phyloP scores from a whole-genome alignment of 2,113 vertebrate genomes.

The Telmatochromis sp. region DNA sequence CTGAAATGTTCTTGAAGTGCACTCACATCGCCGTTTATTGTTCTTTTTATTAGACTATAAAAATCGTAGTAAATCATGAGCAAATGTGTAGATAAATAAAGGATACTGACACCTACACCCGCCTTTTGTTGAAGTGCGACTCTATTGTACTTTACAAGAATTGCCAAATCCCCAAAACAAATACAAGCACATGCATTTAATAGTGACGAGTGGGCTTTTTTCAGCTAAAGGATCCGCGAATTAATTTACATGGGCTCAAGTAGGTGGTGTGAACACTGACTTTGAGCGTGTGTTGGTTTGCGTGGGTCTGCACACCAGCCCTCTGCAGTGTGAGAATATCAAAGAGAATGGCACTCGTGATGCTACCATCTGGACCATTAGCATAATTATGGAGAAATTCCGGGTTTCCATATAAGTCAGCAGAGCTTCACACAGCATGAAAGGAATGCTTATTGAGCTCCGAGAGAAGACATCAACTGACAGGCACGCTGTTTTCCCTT shows the following conservation, averaged over 20 bases:
- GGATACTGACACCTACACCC: neutral
- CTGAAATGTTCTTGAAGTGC: neutral
- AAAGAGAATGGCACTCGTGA: constrained; percentile 64
- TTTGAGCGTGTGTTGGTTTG: constrained; percentile 45
- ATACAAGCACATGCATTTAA: constrained; percentile 26
- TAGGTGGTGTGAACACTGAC: constrained; percentile 39
- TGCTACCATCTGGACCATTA: constrained; percentile 69
- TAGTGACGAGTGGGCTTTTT: neutral
- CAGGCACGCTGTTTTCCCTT: neutral
- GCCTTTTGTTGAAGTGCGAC: neutral
- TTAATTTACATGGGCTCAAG: constrained; percentile 43
- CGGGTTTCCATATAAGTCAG: constrained; percentile 56
- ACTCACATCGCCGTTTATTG: neutral
- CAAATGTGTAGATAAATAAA: neutral
- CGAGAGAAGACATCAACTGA: constrained; percentile 19
- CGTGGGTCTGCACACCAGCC: constrained; percentile 49
- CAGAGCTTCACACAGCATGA: constrained; percentile 59
- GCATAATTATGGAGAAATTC: constrained; percentile 69
- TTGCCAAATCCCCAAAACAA: constrained; percentile 9
- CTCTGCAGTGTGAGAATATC: constrained; percentile 54
- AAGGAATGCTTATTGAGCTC: constrained; percentile 57
- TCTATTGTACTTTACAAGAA: neutral
- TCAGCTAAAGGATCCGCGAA: constrained; percentile 14
- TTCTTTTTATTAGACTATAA: neutral
- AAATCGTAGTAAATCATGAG: neutral